Percentiles rank a stretch among this genome's conserved stretches.
Evolutionary conservation across 2,888 invertebrate genomes (phyloP).

Genomic region (Hololepta plana): DNA sequence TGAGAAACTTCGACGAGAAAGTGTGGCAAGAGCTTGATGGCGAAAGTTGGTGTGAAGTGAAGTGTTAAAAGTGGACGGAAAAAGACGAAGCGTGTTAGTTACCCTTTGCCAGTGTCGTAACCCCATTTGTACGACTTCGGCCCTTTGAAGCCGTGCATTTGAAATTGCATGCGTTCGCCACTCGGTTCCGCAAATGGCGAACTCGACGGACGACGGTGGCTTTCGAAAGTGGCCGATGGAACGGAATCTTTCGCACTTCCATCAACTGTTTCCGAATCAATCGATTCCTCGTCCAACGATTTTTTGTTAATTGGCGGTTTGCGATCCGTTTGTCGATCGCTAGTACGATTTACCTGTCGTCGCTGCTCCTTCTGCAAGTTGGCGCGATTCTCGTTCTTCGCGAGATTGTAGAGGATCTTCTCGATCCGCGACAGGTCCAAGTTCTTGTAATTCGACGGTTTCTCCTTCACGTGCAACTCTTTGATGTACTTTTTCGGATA

Average conservation of each 20-base stretch:
- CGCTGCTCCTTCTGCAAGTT: constrained; percentile 7
- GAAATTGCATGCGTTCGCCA: constrained; percentile 48
- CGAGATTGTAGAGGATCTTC: constrained; percentile 7
- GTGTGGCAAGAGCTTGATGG: not conserved
- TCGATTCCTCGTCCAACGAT: not conserved
- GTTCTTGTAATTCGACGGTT: too few species aligned
- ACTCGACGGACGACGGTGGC: too few species aligned
- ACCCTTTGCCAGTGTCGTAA: constrained; percentile 73
- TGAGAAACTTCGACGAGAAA: too few species aligned
- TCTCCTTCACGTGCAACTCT: constrained; percentile 25
- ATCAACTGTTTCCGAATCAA: not conserved
- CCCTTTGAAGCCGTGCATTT: constrained; percentile 66
- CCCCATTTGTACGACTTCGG: constrained; percentile 72
- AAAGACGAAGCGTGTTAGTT: too few species aligned
- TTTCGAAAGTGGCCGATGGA: too few species aligned
- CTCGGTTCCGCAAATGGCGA: too few species aligned
- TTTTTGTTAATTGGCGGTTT: not conserved
- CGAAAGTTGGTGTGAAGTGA: constrained; percentile 5
- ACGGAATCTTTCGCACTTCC: not conserved
- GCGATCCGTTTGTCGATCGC: not conserved
- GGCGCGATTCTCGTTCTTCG: constrained; percentile 8
- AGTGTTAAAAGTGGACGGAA: constrained; percentile 8
- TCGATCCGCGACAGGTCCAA: too few species aligned
- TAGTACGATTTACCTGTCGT: not conserved
- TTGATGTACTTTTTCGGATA: constrained; percentile 38